Conservation (phyloP, 2,113 vertebrate genomes). For the Xiphias gladius region DNA sequence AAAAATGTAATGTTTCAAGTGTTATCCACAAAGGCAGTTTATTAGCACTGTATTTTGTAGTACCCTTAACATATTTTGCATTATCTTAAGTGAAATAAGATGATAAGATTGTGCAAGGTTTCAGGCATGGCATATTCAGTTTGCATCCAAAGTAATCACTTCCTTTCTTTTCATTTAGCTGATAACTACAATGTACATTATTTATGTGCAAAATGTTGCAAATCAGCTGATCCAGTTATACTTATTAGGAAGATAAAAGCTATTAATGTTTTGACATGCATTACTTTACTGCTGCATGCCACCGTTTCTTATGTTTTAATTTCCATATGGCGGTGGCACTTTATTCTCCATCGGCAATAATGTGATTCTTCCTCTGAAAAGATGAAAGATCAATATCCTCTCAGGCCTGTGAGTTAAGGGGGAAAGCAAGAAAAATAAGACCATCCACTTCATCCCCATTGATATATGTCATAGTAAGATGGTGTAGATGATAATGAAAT, state of each 20-base stretch:
- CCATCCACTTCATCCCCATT: constrained; percentile 77
- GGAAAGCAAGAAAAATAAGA: constrained; percentile 75
- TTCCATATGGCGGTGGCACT: constrained; percentile 72
- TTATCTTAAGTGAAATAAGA: constrained; percentile 16
- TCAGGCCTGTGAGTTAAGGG: constrained; percentile 71
- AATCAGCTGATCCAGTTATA: constrained; percentile 61
- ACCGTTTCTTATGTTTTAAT: constrained; percentile 57
- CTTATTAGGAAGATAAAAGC: constrained; percentile 63
- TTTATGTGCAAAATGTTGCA: constrained; percentile 35
- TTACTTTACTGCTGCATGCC: constrained; percentile 58
- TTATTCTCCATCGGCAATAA: constrained; percentile 78
- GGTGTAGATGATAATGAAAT: constrained; percentile 83
- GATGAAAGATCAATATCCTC: constrained; percentile 84
- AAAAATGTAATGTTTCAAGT: background rate
- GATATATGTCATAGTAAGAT: constrained; percentile 77
- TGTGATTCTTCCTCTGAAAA: constrained; percentile 78
- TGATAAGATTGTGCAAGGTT: constrained; percentile 27
- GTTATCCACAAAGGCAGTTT: constrained; percentile 19
- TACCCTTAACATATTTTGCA: constrained; percentile 7
- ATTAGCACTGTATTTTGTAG: constrained; percentile 17
- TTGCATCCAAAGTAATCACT: constrained; percentile 26
- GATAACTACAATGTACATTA: constrained; percentile 32
- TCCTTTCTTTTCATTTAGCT: constrained; percentile 43
- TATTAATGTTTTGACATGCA: constrained; percentile 57
- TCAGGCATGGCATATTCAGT: constrained; percentile 28